These are phyloP conservation scores for Distichodus sexfasciatus DNA, from an alignment of 2,797 vertebrate genomes.

Conservation along the genomic window DNA sequence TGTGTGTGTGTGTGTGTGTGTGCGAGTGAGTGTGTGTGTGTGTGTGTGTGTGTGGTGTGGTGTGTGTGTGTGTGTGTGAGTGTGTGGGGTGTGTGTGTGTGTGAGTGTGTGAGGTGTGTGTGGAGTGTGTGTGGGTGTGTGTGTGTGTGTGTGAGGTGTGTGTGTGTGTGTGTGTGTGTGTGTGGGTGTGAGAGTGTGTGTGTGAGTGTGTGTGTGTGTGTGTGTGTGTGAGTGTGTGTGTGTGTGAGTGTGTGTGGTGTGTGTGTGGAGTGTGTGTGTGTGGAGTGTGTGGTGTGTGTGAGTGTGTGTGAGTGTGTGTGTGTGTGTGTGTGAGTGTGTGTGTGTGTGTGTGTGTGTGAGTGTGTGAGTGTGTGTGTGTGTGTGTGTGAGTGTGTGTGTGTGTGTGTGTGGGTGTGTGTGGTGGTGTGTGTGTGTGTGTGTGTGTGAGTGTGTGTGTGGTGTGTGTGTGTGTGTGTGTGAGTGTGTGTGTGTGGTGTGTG, in stretches of 20 bases:
- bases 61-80: conserved; percentile 11
- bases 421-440: conserved; percentile 7
- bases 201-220: conserved; percentile 14
- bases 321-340: conserved; percentile 2
- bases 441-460: background rate
- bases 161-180: conserved; percentile 8
- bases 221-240: conserved; percentile 6
- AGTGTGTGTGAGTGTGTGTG: background rate
- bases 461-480: conserved; percentile 1
- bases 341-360: conserved; percentile 8
- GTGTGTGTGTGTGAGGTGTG: background rate
- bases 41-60: no score
- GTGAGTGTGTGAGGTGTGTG: background rate
- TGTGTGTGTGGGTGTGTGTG: conserved; percentile 12
- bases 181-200: no score
- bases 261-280: background rate
- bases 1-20: conserved; percentile 10
- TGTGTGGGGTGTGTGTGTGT: background rate
- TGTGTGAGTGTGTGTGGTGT: background rate
- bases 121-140: no score
- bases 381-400: conserved; percentile 10
- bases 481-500: no score
- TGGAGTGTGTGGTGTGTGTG: conserved; percentile 11
- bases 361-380: conserved; percentile 10
- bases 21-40: no score